These are phyloP conservation scores for Manis javanica DNA, from an alignment of 2,797 vertebrate species.

Conservation along the genomic window DNA sequence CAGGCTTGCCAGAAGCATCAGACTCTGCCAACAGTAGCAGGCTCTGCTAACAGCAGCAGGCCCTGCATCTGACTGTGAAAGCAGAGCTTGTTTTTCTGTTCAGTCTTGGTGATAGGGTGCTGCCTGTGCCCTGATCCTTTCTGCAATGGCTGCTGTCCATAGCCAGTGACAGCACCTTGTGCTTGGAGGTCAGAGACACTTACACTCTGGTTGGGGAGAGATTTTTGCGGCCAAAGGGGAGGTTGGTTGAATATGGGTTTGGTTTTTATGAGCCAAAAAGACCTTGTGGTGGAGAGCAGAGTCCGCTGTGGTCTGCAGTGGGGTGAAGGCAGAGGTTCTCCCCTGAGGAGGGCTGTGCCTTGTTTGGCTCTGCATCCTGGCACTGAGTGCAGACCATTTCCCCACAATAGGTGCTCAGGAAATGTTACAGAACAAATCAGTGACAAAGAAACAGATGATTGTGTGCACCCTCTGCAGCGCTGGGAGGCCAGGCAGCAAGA, in stretches of 20 bases:
- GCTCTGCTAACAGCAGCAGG: no score
- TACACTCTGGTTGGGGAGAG: not conserved
- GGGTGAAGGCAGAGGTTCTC: not conserved
- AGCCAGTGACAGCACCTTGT: not conserved
- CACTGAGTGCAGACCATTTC: not conserved
- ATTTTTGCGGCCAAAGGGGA: not conserved
- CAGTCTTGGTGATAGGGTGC: not conserved
- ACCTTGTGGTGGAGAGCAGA: not conserved
- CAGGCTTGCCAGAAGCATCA: not conserved
- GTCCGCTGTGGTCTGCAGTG: not conserved
- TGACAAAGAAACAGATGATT: not conserved
- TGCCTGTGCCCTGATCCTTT: not conserved
- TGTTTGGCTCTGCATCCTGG: not conserved
- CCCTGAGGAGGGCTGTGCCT: accelerated
- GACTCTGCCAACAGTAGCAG: not conserved
- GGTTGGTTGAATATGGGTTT: not conserved
- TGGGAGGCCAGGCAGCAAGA: not conserved
- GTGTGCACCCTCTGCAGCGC: not conserved
- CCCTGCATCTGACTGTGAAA: not conserved
- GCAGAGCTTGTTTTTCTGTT: not conserved
- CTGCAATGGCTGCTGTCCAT: not conserved
- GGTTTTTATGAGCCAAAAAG: slow-evolving; percentile 28
- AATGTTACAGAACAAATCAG: not conserved
- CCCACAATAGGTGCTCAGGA: not conserved
- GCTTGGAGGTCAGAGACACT: not conserved